Evolutionary conservation across 2,797 vertebrate genomes (phyloP).

Genomic region (Macropodus opercularis): DNA sequence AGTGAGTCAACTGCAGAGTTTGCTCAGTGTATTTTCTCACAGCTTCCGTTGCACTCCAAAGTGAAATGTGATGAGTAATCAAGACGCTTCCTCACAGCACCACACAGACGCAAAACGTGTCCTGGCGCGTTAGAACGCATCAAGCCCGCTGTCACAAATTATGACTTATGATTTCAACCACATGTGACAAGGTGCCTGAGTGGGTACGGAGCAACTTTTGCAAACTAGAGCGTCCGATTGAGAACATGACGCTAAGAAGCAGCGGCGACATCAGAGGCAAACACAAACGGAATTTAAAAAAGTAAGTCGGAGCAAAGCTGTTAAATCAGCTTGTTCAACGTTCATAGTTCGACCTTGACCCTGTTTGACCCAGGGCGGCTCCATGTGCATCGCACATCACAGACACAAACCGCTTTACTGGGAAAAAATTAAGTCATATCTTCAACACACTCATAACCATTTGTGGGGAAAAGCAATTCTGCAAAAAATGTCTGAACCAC

Average conservation of each 20-base stretch:
- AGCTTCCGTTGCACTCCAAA: conserved; percentile 56
- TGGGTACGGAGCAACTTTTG: background rate
- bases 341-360: background rate
- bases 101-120: conserved; percentile 8
- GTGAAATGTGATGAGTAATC: conserved; percentile 80
- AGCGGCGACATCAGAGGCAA: background rate
- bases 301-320: background rate
- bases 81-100: conserved; percentile 52
- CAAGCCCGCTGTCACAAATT: conserved; percentile 13
- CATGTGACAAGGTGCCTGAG: background rate
- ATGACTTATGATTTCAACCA: conserved; percentile 15
- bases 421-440: conserved; percentile 12
- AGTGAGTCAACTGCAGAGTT: conserved; percentile 65
- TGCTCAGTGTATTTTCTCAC: conserved; percentile 48
- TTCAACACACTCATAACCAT: background rate
- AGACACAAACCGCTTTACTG: conserved; percentile 21
- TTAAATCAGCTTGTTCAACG: background rate
- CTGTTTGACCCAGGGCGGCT: background rate
- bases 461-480: conserved; percentile 20
- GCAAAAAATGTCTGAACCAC: conserved; percentile 2
- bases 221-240: background rate
- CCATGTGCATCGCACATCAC: background rate
- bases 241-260: background rate
- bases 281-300: background rate
- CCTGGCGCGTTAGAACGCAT: conserved; percentile 5